Conservation (phyloP, 2,888 invertebrate genomes). For the Frankliniella intonsa region DNA sequence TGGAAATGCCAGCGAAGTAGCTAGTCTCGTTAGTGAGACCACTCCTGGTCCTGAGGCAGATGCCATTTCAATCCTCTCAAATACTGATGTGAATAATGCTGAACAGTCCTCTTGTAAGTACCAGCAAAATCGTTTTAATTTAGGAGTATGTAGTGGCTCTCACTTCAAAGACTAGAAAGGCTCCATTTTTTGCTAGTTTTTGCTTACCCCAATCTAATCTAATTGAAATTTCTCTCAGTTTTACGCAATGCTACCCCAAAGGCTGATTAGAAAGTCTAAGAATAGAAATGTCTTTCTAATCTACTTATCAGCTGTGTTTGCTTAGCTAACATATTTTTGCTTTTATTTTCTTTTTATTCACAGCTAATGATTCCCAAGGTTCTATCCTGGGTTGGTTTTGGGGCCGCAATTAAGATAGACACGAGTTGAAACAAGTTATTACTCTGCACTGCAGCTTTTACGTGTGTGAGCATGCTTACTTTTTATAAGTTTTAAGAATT, state of each 20-base stretch:
- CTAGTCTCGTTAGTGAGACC: background rate
- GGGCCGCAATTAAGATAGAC: background rate
- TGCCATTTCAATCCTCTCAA: background rate
- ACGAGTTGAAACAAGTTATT: background rate
- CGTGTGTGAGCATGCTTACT: background rate
- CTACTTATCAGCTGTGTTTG: background rate
- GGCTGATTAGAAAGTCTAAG: background rate
- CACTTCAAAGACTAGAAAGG: background rate
- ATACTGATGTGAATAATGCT: background rate
- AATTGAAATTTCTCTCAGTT: background rate
- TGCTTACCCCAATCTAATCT: background rate
- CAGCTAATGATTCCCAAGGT: slow-evolving; percentile 13
- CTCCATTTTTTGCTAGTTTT: background rate
- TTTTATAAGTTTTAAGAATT: background rate
- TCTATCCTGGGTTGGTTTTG: slow-evolving; percentile 6
- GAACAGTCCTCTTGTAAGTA: background rate
- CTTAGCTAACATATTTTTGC: background rate
- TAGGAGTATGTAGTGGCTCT: background rate
- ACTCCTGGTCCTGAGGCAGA: background rate
- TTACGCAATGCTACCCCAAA: background rate
- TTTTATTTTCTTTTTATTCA: background rate
- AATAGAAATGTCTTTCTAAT: background rate
- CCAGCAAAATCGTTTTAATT: background rate
- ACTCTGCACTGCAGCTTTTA: background rate
- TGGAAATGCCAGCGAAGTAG: background rate